A percentile compares a stretch with the other conserved stretches of the same genome.
Conservation (phyloP, 2,888 invertebrate species). For the Andrena flavipes region DNA sequence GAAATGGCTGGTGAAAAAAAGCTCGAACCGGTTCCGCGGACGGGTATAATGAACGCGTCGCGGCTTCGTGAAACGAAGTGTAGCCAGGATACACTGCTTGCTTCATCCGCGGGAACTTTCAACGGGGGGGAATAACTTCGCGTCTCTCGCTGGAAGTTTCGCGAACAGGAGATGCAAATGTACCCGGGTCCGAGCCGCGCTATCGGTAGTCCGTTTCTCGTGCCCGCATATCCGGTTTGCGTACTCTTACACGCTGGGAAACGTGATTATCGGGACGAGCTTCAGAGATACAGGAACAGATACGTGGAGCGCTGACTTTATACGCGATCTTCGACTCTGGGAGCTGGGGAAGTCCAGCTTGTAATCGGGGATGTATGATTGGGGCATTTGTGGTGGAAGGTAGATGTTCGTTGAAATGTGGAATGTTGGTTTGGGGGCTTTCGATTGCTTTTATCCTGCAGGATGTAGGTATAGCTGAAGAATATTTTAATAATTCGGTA, state of each 20-base stretch:
- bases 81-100: no score
- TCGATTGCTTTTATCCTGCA: no score
- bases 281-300: background rate
- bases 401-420: no score
- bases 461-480: no score
- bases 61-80: slow-evolving; percentile 30
- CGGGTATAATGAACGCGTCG: slow-evolving; percentile 36
- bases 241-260: background rate
- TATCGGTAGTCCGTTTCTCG: slow-evolving; percentile 7
- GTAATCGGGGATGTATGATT: no score
- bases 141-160: background rate
- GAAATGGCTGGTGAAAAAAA: slow-evolving; percentile 2
- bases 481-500: no score
- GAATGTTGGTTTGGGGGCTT: no score
- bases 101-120: slow-evolving; percentile 8
- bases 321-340: no score
- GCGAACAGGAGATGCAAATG: background rate
- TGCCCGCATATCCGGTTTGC: background rate
- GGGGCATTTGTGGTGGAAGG: no score
- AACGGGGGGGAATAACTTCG: slow-evolving; percentile 1
- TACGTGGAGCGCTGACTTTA: no score
- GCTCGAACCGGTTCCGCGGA: slow-evolving; percentile 48
- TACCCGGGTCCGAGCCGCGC: background rate
- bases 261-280: background rate
- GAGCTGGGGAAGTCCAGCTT: no score